Percentiles rank a stretch among this genome's conserved stretches.
phyloP scores from a whole-genome alignment of 1,140 invertebrate genomes.

The Drosophila lacteicornis region DNA sequence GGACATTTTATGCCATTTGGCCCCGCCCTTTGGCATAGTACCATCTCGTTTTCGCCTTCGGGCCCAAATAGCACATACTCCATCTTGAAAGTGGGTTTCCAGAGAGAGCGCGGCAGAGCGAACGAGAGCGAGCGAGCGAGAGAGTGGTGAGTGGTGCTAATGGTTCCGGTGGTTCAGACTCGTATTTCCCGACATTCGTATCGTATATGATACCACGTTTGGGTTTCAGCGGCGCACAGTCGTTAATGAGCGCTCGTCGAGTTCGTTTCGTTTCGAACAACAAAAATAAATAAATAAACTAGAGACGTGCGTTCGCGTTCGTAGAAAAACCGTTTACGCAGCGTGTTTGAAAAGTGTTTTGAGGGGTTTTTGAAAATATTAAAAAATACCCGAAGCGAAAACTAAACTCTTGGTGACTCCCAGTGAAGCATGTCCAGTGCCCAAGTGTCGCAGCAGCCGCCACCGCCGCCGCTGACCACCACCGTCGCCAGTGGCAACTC shows the following conservation, averaged over 20 bases:
- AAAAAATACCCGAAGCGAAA: constrained; percentile 3
- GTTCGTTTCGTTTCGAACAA: constrained; percentile 28
- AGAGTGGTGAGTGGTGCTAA: constrained; percentile 16
- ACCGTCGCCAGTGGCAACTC: constrained; percentile 19
- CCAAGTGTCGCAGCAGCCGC: constrained; percentile 81
- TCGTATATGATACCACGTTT: constrained; percentile 64
- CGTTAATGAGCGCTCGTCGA: constrained; percentile 75
- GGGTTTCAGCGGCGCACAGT: constrained; percentile 55
- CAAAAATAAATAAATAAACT: not conserved
- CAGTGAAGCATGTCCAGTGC: constrained; percentile 82
- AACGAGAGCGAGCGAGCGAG: constrained; percentile 18
- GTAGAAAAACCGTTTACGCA: constrained; percentile 13
- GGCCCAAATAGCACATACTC: constrained; percentile 45
- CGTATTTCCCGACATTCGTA: constrained; percentile 21
- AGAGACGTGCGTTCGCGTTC: constrained; percentile 23
- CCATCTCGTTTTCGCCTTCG: constrained; percentile 19
- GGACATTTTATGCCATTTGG: constrained; percentile 37
- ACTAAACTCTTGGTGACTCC: constrained; percentile 8
- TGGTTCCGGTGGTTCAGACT: constrained; percentile 25
- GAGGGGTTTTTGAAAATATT: not conserved
- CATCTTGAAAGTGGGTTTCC: constrained; percentile 62
- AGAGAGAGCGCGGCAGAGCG: constrained; percentile 15
- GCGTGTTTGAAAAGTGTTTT: constrained; percentile 19
- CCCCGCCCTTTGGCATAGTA: constrained; percentile 55
- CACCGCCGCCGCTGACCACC: constrained; percentile 57